These are phyloP conservation scores for Zophobas morio DNA, from an alignment of 1,140 invertebrate genomes.

Conservation along the genomic window DNA sequence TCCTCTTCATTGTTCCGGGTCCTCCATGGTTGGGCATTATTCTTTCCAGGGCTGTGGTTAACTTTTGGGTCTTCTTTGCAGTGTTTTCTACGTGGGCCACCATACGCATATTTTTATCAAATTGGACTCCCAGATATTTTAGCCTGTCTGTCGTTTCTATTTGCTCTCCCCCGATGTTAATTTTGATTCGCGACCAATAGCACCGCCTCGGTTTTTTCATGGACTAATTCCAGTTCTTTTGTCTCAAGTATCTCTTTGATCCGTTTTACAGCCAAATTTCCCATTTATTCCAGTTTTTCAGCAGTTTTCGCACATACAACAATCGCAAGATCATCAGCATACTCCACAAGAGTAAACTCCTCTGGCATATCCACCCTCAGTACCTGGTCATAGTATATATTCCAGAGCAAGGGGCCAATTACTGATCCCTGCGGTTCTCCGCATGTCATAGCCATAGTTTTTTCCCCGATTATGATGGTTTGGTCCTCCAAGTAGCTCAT, in stretches of 20 bases:
- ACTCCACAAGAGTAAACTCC: constrained; percentile 54
- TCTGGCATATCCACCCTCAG: constrained; percentile 51
- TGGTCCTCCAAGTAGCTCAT: constrained; percentile 43
- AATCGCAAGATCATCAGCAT: constrained; percentile 60
- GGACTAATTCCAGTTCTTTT: neutral
- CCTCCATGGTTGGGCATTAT: no score
- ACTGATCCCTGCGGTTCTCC: constrained; percentile 65
- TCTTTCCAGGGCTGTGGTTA: no score
- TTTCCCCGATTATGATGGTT: constrained; percentile 15
- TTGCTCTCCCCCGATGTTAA: no score
- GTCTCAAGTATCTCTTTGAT: constrained; percentile 25
- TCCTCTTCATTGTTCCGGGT: no score
- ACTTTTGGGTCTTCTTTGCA: no score
- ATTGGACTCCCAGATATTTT: no score
- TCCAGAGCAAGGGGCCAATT: constrained; percentile 63
- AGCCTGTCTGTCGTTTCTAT: no score
- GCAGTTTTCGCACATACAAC: constrained; percentile 40
- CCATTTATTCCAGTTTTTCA: constrained; percentile 28
- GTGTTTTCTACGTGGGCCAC: no score
- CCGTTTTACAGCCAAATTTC: neutral
- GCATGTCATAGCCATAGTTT: constrained; percentile 42
- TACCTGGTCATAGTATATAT: constrained; percentile 59
- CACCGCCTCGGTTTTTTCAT: no score
- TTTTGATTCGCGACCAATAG: no score
- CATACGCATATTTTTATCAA: no score